Evolutionary conservation across 2,888 invertebrate genomes (phyloP), one percentile per base, ranked within the genome.

Genomic region (Ormia ochracea): DNA sequence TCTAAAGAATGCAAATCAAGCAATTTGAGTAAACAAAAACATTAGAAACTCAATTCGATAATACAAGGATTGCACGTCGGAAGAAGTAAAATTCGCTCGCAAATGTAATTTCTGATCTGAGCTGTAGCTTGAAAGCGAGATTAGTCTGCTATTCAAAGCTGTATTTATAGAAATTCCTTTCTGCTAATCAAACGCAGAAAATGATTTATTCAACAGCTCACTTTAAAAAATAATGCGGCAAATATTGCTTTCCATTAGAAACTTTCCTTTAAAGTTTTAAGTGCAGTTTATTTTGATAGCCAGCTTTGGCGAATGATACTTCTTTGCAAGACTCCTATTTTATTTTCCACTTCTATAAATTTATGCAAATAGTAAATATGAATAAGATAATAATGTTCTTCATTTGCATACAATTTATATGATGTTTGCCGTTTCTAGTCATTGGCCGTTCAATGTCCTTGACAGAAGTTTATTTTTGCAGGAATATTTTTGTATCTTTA

Each of bases 401-500:
- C 33, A 45, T 36, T 58, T 73, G 3, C 48, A 58, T 54, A 19
- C n/a, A 48, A 43, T 50, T 59, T 10, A 23, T 38, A 19, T 48
- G 31, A 59, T 38, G 10, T 23, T 56, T 33, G 12, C 31, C 17
- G 14, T 43, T 43, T 63, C n/a, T 26, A 43, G 52, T 54, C 43
- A 33, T 75, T 75, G 59, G 58, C 75, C 75, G 59, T 75, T 75
- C 61, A 75, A 75, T 80, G 79, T 80, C 79, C 79, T 75, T 80
- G 75, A 66, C 79, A 72, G 58, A 58, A 75, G 59, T 59, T 59
- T 63, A 23, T 54, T 63, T 45, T 38, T 36, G 12, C 45, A 50
- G 48, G 14, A 48, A 21, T 48, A 23, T 58, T 23, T 23, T 14
- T 58, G 3, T 3, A 4, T n/a, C 41, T 41, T 48, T 43, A n/a